These are phyloP conservation scores for Sturmia bella DNA, from an alignment of 2,888 invertebrate genomes.

Conservation along the genomic window DNA sequence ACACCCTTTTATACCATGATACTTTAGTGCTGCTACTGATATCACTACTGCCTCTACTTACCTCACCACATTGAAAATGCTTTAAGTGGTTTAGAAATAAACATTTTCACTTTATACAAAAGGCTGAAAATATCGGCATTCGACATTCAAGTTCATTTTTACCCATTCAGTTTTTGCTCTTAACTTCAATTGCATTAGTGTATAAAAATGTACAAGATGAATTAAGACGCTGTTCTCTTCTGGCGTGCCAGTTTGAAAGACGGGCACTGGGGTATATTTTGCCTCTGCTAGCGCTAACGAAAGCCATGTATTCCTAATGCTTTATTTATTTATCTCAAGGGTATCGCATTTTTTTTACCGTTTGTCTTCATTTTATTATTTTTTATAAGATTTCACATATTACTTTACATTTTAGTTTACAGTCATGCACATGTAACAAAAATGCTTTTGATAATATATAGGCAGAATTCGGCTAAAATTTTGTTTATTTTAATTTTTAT, in stretches of 20 bases:
- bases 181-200: conserved; percentile 21
- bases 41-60: conserved; percentile 31
- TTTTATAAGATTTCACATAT: background rate
- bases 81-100: conserved; percentile 40
- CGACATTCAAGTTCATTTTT: conserved; percentile 25
- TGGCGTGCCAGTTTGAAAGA: background rate
- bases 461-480: too few relatives aligned
- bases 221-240: background rate
- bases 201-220: conserved; percentile 2
- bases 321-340: conserved; percentile 31
- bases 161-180: conserved; percentile 7
- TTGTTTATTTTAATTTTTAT: too few relatives aligned
- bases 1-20: conserved; percentile 1
- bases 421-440: background rate
- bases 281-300: background rate
- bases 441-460: too few relatives aligned
- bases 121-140: conserved; percentile 41
- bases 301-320: conserved; percentile 1
- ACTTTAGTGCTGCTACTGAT: conserved; percentile 6
- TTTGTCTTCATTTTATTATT: conserved; percentile 5
- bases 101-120: conserved; percentile 42
- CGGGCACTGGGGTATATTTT: conserved; percentile 11
- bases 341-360: conserved; percentile 26
- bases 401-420: background rate
- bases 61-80: conserved; percentile 22